phyloP scores from a whole-genome alignment of 2,797 vertebrate species.

The Takifugu ocellatus region DNA sequence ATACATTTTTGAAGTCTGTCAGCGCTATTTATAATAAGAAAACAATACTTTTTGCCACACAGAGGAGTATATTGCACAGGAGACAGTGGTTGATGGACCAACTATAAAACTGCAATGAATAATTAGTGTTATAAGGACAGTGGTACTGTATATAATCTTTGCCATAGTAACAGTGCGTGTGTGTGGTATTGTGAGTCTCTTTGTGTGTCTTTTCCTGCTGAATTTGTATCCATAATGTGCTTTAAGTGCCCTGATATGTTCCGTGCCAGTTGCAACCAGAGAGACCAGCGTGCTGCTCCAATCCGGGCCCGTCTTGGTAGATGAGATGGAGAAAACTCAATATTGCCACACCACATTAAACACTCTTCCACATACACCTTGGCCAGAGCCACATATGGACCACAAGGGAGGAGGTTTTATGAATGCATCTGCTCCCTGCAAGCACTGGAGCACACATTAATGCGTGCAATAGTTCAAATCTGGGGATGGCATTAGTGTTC shows the following conservation, averaged over 20 bases:
- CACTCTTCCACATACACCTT: slow-evolving; percentile 49
- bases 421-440: slow-evolving; percentile 62
- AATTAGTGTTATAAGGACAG: slow-evolving; percentile 50
- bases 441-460: slow-evolving; percentile 39
- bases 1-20: slow-evolving; percentile 21
- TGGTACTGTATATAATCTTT: not conserved
- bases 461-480: slow-evolving; percentile 30
- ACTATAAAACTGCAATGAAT: slow-evolving; percentile 25
- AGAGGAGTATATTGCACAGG: not conserved
- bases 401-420: slow-evolving; percentile 58
- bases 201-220: slow-evolving; percentile 5
- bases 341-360: slow-evolving; percentile 70
- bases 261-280: slow-evolving; percentile 55
- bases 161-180: slow-evolving; percentile 19
- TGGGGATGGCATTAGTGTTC: slow-evolving; percentile 46
- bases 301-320: slow-evolving; percentile 27
- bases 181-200: slow-evolving; percentile 21
- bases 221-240: slow-evolving; percentile 20
- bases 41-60: slow-evolving; percentile 19
- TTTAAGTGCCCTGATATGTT: slow-evolving; percentile 37
- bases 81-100: slow-evolving; percentile 24
- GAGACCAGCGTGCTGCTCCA: slow-evolving; percentile 41
- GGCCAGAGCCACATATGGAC: slow-evolving; percentile 44
- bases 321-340: slow-evolving; percentile 34
- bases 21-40: slow-evolving; percentile 25